Conservation (phyloP, 1,140 invertebrate genomes). For the silkworm (Bombyx mori) region DNA sequence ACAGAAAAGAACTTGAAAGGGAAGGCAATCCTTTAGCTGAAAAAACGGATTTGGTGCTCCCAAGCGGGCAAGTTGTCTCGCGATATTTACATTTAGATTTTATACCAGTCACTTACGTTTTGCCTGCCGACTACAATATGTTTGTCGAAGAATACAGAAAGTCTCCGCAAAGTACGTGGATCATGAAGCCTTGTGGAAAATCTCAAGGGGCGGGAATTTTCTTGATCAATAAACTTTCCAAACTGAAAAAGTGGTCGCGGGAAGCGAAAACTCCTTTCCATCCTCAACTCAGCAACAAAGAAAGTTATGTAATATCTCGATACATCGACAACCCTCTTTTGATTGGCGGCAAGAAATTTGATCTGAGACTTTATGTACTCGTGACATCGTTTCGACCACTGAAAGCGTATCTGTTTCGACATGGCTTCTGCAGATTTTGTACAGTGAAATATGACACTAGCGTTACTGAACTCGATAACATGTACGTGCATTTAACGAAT, state of each 20-base stretch:
- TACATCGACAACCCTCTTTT: conserved; percentile 90
- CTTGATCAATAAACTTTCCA: conserved; percentile 89
- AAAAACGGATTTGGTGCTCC: conserved; percentile 60
- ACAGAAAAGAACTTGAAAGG: conserved; percentile 91
- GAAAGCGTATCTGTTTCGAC: conserved; percentile 86
- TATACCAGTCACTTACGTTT: conserved; percentile 92
- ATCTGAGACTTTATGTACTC: conserved; percentile 86
- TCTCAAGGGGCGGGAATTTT: conserved; percentile 91
- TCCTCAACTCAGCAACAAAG: conserved; percentile 81
- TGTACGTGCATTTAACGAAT: conserved; percentile 92
- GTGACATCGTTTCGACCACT: conserved; percentile 87
- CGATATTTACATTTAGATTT: conserved; percentile 90
- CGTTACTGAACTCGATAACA: conserved; percentile 85
- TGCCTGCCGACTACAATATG: conserved; percentile 95
- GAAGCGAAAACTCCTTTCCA: conserved; percentile 82
- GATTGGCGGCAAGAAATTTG: conserved; percentile 91
- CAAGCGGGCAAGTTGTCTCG: conserved; percentile 78
- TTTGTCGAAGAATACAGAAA: conserved; percentile 96
- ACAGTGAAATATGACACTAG: conserved; percentile 88
- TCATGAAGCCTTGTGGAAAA: conserved; percentile 91
- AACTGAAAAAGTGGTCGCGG: conserved; percentile 88
- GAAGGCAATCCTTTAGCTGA: conserved; percentile 91
- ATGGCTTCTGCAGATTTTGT: conserved; percentile 85
- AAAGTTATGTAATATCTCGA: conserved; percentile 90
- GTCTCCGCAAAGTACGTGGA: conserved; percentile 85